Percentiles rank a stretch among this genome's conserved stretches.
These are phyloP conservation scores for Agrochola lota DNA, from an alignment of 2,888 invertebrate genomes.

Conservation along the genomic window DNA sequence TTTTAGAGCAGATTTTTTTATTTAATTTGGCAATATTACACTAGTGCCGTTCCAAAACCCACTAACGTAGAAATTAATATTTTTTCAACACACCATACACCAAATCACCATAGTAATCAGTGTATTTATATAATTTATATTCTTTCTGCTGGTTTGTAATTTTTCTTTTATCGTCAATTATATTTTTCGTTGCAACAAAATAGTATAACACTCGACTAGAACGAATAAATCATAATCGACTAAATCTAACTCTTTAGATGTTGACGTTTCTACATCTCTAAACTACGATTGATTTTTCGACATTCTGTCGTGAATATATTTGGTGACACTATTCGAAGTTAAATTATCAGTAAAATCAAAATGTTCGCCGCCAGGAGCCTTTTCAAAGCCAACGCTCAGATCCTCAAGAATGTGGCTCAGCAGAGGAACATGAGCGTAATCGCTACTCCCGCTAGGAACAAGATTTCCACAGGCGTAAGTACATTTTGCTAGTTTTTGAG, in stretches of 20 bases:
- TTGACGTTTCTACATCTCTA: constrained; percentile 27
- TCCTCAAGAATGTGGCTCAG: constrained; percentile 81
- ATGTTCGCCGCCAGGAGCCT: constrained; percentile 83
- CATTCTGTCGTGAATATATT: constrained; percentile 38
- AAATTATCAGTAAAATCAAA: constrained; percentile 68
- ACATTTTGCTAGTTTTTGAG: constrained; percentile 18
- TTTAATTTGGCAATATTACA: no score
- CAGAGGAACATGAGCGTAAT: constrained; percentile 84
- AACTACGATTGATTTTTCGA: constrained; percentile 55
- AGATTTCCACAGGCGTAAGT: constrained; percentile 82
- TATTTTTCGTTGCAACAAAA: neutral
- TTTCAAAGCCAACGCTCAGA: constrained; percentile 77
- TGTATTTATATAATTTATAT: neutral
- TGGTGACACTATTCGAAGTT: constrained; percentile 50
- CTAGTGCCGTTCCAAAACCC: no score
- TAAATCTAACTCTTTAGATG: neutral
- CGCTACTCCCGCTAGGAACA: constrained; percentile 78
- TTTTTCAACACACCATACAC: no score
- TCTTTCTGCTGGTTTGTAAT: rapidly evolving
- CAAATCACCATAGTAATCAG: no score
- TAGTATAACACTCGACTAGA: neutral
- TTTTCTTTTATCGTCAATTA: neutral
- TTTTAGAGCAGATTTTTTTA: no score
- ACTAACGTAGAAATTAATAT: no score
- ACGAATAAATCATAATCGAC: constrained; percentile 7